phyloP scores from a whole-genome alignment of 2,113 vertebrate species.

The Eupsittula cactorum region DNA sequence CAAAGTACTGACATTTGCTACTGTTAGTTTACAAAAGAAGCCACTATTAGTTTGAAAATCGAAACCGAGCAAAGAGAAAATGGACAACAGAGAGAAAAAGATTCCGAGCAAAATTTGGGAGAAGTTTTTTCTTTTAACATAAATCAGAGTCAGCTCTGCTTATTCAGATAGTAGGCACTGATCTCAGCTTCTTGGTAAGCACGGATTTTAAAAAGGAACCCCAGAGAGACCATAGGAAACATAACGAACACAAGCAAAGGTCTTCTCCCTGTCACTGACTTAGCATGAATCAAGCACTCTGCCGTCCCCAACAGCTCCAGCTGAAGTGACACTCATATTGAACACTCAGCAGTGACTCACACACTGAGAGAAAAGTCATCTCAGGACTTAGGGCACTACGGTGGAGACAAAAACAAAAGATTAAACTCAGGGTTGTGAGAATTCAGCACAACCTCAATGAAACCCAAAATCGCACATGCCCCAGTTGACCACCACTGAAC shows the following conservation, averaged over 20 bases:
- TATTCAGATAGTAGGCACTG: not conserved
- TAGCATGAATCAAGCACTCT: not conserved
- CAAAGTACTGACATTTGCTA: not conserved
- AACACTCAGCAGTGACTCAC: not conserved
- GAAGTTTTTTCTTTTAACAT: not conserved
- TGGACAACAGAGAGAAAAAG: not conserved
- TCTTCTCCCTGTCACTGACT: not conserved
- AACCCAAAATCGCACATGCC: accelerated
- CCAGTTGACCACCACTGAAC: not conserved
- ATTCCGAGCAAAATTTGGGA: not conserved
- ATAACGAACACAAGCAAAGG: not conserved
- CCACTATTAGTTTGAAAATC: not conserved
- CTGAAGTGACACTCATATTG: not conserved
- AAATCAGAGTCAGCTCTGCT: not conserved
- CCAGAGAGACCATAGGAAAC: not conserved
- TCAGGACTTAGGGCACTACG: accelerated
- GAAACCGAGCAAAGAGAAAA: not conserved
- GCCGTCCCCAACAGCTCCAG: not conserved
- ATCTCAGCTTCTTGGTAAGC: not conserved
- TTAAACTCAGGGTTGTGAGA: not conserved
- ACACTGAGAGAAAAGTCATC: not conserved
- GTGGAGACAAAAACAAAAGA: not conserved
- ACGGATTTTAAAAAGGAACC: not conserved
- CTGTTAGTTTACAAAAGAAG: not conserved
- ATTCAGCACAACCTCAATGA: not conserved